A percentile compares a stretch with the other conserved stretches of the same genome.
phyloP scores from a whole-genome alignment of 2,888 invertebrate genomes.

The Sinohyriopsis cumingii region DNA sequence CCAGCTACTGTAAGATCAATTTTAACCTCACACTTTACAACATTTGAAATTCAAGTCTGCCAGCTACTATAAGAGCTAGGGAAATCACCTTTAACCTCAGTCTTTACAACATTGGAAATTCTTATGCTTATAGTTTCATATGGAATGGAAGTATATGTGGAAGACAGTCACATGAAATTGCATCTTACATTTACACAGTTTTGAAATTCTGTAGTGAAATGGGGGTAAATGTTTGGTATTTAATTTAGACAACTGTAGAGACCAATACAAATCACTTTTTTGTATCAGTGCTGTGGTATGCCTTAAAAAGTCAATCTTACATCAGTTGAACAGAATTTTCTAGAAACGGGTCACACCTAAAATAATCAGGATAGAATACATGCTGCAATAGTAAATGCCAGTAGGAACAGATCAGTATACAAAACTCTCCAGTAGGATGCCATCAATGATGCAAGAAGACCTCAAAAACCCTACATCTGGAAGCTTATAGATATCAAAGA shows the following conservation, averaged over 20 bases:
- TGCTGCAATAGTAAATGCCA: constrained; percentile 14
- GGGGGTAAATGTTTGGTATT: constrained; percentile 10
- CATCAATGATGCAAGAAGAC: constrained; percentile 11
- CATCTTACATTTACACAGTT: constrained; percentile 10
- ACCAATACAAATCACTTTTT: constrained; percentile 10
- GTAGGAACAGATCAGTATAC: constrained; percentile 11
- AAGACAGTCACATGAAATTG: constrained; percentile 9
- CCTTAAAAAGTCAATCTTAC: constrained; percentile 4
- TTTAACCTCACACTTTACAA: constrained; percentile 4
- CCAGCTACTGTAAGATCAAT: too few relatives aligned
- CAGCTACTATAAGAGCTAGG: too few relatives aligned
- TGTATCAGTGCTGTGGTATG: constrained; percentile 12
- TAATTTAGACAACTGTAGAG: constrained; percentile 9
- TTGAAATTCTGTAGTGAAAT: background rate
- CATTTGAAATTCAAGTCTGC: background rate
- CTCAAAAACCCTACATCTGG: constrained; percentile 15
- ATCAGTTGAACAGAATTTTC: constrained; percentile 5
- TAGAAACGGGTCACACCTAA: constrained; percentile 14
- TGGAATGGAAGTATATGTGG: background rate
- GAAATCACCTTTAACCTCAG: background rate
- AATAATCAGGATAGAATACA: constrained; percentile 13
- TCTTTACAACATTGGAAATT: background rate
- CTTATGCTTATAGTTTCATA: background rate
- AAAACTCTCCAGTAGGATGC: constrained; percentile 33
- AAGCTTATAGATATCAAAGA: constrained; percentile 13